Evolutionary conservation across 2,113 vertebrate species (phyloP).

Genomic region (Steatornis caripensis): DNA sequence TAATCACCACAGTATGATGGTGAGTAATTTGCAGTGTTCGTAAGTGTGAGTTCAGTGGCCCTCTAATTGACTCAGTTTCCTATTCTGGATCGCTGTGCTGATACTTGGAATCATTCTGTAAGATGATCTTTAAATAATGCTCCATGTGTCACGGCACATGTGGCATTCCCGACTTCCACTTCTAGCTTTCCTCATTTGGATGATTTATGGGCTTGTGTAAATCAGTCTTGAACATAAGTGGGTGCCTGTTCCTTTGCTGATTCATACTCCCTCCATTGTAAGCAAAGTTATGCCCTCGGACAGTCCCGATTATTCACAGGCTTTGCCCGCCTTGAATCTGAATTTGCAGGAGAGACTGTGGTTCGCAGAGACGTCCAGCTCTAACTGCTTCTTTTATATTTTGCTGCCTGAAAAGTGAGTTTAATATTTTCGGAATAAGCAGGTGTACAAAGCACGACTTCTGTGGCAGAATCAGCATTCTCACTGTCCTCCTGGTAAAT

Average conservation of each 20-base stretch:
- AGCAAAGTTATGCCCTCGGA: background rate
- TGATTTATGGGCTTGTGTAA: slow-evolving; percentile 19
- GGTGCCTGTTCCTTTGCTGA: slow-evolving; percentile 32
- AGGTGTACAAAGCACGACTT: background rate
- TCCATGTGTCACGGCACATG: slow-evolving; percentile 9
- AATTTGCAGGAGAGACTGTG: background rate
- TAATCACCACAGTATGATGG: slow-evolving; percentile 13
- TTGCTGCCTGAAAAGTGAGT: background rate
- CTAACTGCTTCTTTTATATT: background rate
- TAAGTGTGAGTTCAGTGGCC: background rate
- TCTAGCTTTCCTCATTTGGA: slow-evolving; percentile 3
- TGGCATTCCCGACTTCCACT: slow-evolving; percentile 27
- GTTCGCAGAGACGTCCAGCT: background rate
- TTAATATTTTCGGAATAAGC: background rate
- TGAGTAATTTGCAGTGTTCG: slow-evolving; percentile 37
- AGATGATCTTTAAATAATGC: slow-evolving; percentile 19
- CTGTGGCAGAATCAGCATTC: background rate
- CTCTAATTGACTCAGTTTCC: slow-evolving; percentile 32
- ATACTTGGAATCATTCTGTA: background rate
- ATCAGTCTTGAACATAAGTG: background rate
- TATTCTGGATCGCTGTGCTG: background rate
- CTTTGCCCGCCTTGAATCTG: background rate
- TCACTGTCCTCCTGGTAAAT: background rate
- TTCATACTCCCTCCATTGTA: slow-evolving; percentile 16
- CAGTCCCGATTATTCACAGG: background rate